Base-by-base conservation (phyloP, 2,888 invertebrate genomes). In the Pseudococcus viburni region DNA sequence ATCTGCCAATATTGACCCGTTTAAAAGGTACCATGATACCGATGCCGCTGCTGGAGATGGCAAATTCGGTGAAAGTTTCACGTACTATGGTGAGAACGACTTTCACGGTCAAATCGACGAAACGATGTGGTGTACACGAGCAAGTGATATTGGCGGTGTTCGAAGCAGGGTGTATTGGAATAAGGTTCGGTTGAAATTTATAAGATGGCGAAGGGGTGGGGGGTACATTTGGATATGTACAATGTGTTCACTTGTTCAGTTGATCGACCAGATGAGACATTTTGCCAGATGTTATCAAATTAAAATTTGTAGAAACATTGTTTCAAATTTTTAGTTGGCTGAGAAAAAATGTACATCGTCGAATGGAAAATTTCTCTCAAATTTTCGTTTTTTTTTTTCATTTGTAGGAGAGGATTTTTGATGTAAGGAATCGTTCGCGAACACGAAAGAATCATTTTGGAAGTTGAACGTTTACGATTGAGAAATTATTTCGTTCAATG, bases 1-100 rank as follows among this genome's bases (percentile, higher is more conserved):
- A 64, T 64, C 64, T 22, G 64, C 64, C 64, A 64, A 64, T 64
- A 64, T 64, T 64, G 64, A 64, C 22, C 64, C 64, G 64, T 22
- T 64, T 64, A 64, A 64, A 64, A 22, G 64, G 22, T 64, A 64
- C 1, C 19, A 22, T 12, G 3, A 3, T 9, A 17, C 55, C 55
- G 17, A 55, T 5, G 55, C 55, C 5, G 55, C 0, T n/a, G 55
- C n/a, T 51, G 51, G 51, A 51, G 12, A 51, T 51, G 51, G 55
- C 4, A 5, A 55, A 6, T 55, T 64, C 9, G 64, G 64, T 7
- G 22, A 64, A 59, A 59, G n/a, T 59, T 59, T 59, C 59, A 59
- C n/a, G 59, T n/a, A 0, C 8, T 15, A 4, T 9, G 22, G 12
- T 22, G 59, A 59, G 8, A 42, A 42, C 42, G 9, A 22, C 22